These are phyloP conservation scores for Atta cephalotes DNA, from an alignment of 1,140 invertebrate species.

Conservation along the genomic window DNA sequence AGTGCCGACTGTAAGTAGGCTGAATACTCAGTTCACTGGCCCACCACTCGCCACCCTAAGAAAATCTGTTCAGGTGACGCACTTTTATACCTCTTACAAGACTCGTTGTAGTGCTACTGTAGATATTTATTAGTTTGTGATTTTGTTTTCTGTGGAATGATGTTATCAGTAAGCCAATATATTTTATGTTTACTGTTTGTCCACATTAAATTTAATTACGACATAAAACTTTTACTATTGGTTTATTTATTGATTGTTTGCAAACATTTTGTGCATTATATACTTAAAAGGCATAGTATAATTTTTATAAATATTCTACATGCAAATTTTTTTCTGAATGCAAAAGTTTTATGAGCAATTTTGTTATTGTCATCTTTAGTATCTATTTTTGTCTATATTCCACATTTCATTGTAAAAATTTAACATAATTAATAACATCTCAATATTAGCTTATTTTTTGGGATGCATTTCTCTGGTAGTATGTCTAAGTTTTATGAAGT, in stretches of 20 bases:
- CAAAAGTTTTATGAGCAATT: slow-evolving; percentile 14
- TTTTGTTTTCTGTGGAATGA: slow-evolving; percentile 77
- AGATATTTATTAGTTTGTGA: slow-evolving; percentile 77
- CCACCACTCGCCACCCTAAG: slow-evolving; percentile 88
- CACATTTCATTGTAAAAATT: slow-evolving; percentile 8
- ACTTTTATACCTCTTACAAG: slow-evolving; percentile 84
- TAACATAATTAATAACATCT: slow-evolving; percentile 45
- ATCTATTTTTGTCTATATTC: background rate
- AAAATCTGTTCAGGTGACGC: slow-evolving; percentile 87
- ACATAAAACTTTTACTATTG: slow-evolving; percentile 11
- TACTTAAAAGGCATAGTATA: slow-evolving; percentile 5
- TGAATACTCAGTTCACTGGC: slow-evolving; percentile 87
- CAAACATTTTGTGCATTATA: slow-evolving; percentile 36
- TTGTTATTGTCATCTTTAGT: background rate
- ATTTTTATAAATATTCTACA: background rate
- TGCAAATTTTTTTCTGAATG: background rate
- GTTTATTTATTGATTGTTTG: slow-evolving; percentile 49
- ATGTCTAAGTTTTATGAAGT: slow-evolving; percentile 55
- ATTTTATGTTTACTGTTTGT: slow-evolving; percentile 64
- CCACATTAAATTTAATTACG: slow-evolving; percentile 27
- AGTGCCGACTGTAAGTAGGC: slow-evolving; percentile 87
- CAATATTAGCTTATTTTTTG: slow-evolving; percentile 67
- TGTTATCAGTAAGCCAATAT: slow-evolving; percentile 75
- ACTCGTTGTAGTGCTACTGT: slow-evolving; percentile 85
- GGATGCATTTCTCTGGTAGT: slow-evolving; percentile 69